Base-by-base conservation (phyloP, 1,140 invertebrate genomes). In the Hesperophylax magnus region DNA sequence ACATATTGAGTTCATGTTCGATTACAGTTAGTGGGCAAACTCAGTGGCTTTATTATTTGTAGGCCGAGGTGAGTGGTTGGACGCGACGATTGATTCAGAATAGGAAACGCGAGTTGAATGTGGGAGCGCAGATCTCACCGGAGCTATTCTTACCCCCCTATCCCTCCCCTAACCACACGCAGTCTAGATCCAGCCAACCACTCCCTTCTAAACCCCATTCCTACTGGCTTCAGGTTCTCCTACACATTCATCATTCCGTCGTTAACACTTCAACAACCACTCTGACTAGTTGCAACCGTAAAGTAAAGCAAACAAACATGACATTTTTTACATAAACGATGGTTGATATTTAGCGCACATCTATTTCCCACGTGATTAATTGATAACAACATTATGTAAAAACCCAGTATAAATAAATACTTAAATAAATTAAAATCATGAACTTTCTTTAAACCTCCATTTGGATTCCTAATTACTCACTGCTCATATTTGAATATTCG, bases 21-120 rank as follows among this genome's bases (percentile, higher is more conserved):
- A 39, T 61, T 67, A 39, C 27, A 31, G 24, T 14, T 20, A 24
- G 20, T 72, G 69, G 47, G 15, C 7, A 65, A 65, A 24, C 34
- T 53, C 52, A 18, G 31, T 71, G n/a, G n/a, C 24, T n/a, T 15
- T 27, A 22, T 67, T 31, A 3, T 39, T 27, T 67, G 27, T 17
- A n/a, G 34, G 56, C 20, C 18, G 18, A 74, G 58, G 56, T 80
- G 58, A 80, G 78, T 60, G 27, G 39, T 63, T 61, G 54, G 39
- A 63, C 31, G 58, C 31, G 34, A 52, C 81, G 81, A 82, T 82
- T 82, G 81, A 82, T 82, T 82, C 78, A 54, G 72, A 80, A 82
- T 82, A 52, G 81, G 81, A 78, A 80, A 82, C 81, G 74, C 81
- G 78, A 34, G 17, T 14, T 60, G 81, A 80, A 82, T 82, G 52